phyloP scores from a whole-genome alignment of 2,888 invertebrate species.

The Micoletzkya japonica region DNA sequence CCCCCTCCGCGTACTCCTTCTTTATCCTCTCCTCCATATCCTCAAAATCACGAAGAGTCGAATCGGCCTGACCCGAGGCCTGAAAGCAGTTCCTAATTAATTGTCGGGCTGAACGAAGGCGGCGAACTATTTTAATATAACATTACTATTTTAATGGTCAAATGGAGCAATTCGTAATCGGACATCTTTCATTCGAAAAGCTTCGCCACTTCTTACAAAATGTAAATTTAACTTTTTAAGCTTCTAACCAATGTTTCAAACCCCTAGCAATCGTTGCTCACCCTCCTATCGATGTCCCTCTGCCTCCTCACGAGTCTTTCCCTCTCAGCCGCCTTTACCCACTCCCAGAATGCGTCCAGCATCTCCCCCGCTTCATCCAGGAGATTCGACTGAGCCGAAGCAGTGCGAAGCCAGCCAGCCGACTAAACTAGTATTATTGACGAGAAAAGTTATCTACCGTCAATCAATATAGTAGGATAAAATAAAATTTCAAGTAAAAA shows the following conservation, averaged over 20 bases:
- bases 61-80: background rate
- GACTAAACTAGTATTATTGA: background rate
- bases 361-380: background rate
- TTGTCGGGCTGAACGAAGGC: background rate
- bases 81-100: background rate
- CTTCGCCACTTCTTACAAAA: background rate
- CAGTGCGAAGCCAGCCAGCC: background rate
- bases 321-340: constrained; percentile 8
- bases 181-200: background rate
- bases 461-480: no score
- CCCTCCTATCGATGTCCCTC: background rate
- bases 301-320: constrained; percentile 6
- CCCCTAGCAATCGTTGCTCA: background rate
- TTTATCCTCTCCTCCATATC: constrained; percentile 12
- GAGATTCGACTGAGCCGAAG: background rate
- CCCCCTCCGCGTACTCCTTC: background rate
- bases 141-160: background rate
- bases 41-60: constrained; percentile 17
- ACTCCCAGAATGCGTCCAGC: constrained; percentile 21
- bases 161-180: background rate
- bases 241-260: background rate
- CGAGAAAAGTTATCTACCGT: no score
- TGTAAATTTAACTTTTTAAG: background rate
- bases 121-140: background rate
- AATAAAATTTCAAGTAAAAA: no score